These are phyloP conservation scores for Pinctada fucata DNA, from an alignment of 2,888 invertebrate genomes.

Conservation along the genomic window DNA sequence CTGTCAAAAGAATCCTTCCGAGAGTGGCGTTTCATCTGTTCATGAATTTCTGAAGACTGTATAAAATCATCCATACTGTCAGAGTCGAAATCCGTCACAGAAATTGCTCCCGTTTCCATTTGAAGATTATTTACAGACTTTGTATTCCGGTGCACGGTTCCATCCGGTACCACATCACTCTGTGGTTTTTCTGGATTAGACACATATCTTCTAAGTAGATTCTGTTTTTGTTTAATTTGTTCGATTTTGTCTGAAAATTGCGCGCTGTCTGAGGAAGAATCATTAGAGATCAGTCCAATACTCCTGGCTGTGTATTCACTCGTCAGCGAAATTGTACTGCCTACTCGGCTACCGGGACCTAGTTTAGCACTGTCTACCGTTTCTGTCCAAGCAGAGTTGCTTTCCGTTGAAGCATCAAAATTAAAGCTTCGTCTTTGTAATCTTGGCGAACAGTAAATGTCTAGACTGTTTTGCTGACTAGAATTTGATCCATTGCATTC, in stretches of 20 bases:
- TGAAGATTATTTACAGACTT: slow-evolving; percentile 57
- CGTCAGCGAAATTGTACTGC: slow-evolving; percentile 65
- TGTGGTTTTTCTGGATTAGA: slow-evolving; percentile 53
- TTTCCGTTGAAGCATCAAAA: slow-evolving; percentile 11
- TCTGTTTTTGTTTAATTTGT: slow-evolving; percentile 52
- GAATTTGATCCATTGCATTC: slow-evolving; percentile 35
- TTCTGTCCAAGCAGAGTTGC: slow-evolving; percentile 31
- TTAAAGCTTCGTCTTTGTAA: slow-evolving; percentile 58
- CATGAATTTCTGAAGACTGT: slow-evolving; percentile 9
- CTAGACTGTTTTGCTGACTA: slow-evolving; percentile 51
- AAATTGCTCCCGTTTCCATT: slow-evolving; percentile 42
- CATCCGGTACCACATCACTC: slow-evolving; percentile 15
- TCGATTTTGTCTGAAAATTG: slow-evolving; percentile 48
- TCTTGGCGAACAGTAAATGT: slow-evolving; percentile 68
- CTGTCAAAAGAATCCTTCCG: not conserved
- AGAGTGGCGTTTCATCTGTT: slow-evolving; percentile 16
- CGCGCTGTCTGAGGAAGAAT: slow-evolving; percentile 59
- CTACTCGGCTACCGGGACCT: slow-evolving; percentile 61
- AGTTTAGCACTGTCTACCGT: slow-evolving; percentile 43
- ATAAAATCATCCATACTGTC: slow-evolving; percentile 44
- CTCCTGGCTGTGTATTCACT: slow-evolving; percentile 69
- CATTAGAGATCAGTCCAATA: slow-evolving; percentile 69
- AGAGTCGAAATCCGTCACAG: slow-evolving; percentile 44
- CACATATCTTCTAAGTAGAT: slow-evolving; percentile 52
- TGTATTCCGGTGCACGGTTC: slow-evolving; percentile 49